These are phyloP conservation scores for Mugil cephalus DNA, from an alignment of 2,113 vertebrate genomes.

Conservation along the genomic window DNA sequence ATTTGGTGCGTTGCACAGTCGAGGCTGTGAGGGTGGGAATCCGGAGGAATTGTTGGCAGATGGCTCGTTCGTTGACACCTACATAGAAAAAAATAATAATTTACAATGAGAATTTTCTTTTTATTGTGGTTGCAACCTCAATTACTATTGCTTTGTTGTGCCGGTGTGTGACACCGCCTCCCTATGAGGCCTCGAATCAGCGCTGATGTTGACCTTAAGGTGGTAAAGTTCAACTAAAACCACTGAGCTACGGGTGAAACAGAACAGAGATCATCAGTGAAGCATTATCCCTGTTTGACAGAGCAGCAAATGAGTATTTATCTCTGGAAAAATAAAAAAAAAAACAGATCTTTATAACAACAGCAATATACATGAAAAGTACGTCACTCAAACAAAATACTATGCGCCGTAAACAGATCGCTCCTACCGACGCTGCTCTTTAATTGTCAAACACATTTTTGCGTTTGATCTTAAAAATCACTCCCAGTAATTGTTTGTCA, in stretches of 20 bases:
- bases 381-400: background rate
- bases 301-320: conserved; percentile 23
- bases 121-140: conserved; percentile 41
- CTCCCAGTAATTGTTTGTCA: conserved; percentile 62
- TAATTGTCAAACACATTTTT: background rate
- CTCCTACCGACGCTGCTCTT: background rate
- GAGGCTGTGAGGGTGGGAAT: conserved; percentile 62
- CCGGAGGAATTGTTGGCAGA: conserved; percentile 42
- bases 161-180: conserved; percentile 35
- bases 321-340: background rate
- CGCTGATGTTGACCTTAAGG: conserved; percentile 66
- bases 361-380: background rate
- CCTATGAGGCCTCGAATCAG: conserved; percentile 44
- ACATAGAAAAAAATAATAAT: conserved; percentile 23
- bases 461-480: conserved; percentile 46
- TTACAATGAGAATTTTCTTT: conserved; percentile 8
- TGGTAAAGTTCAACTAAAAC: conserved; percentile 58
- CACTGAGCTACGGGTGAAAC: conserved; percentile 25
- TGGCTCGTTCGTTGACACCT: conserved; percentile 8
- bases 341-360: too few relatives aligned
- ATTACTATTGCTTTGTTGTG: conserved; percentile 53
- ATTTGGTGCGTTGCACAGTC: conserved; percentile 80
- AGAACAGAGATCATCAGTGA: background rate
- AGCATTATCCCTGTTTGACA: background rate
- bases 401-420: too few relatives aligned